Base-by-base conservation (phyloP, 2,888 invertebrate species). In the Dichetophora obliterata region DNA sequence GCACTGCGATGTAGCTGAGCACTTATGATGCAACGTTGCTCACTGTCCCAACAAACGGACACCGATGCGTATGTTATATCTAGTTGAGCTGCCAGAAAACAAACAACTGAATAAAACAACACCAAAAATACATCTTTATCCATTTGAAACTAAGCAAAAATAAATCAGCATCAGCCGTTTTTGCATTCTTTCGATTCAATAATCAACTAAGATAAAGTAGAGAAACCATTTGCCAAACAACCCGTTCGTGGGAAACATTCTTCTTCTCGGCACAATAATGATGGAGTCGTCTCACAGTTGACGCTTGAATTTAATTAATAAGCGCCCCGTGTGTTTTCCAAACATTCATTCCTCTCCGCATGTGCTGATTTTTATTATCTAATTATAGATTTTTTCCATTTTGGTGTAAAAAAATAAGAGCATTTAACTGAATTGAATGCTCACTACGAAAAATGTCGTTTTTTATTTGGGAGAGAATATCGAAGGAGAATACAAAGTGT, bases 1-100 rank as follows among this genome's bases (percentile, higher is more conserved):
- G 61, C 59, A 78, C 79, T 24, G 77, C 52, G 68, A 50, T 79
- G 83, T 34, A 85, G 77, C 5, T 81, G 84, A 48, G 85, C 86
- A 16, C 78, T 82, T 75, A 85, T 84, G 61, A 81, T 69, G 76
- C 85, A 83, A 57, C 16, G 27, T 48, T 63, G 59, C 11, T 74
- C 71, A 27, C 66, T 75, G 65, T 75, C 75, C 81, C 81, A 81
- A 68, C 81, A 81, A 52, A 16, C 70, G n/a, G 75, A 70, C 22
- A 65, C 59, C 11, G 52, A 27, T 9, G 70, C 69, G 14, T 43
- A 8, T 34, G 22, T n/a, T 22, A 37, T 14, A 16, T 8, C 50
- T 48, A 52, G 43, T 5, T n/a, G 31, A 43, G 14, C 52, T n/a
- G 27, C 31, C 48, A 73, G 16, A 22, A 71, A 19, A 19, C 57